These are phyloP conservation scores for Otolemur garnettii DNA, from an alignment of 2,113 vertebrate genomes.

Conservation along the genomic window DNA sequence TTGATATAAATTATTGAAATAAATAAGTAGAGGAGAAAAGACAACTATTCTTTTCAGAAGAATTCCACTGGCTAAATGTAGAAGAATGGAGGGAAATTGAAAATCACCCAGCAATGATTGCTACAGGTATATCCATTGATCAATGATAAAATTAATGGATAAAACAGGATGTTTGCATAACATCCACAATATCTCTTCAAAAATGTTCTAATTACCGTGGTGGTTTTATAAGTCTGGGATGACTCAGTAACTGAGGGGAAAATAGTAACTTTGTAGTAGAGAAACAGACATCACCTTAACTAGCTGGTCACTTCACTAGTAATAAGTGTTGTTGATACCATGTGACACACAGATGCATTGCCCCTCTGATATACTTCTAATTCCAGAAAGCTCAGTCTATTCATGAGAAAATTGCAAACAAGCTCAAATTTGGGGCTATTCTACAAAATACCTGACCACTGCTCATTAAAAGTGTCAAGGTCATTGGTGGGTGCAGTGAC, in stretches of 20 bases:
- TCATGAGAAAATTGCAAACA: background rate
- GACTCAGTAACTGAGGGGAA: background rate
- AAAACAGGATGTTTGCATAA: background rate
- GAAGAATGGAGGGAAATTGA: background rate
- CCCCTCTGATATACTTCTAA: background rate
- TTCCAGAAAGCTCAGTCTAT: background rate
- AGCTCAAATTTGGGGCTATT: background rate
- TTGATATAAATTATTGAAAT: background rate
- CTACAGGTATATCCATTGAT: background rate
- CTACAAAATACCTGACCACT: background rate
- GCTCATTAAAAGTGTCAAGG: background rate
- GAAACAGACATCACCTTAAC: background rate
- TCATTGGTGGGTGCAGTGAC: background rate
- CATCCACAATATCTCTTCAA: background rate
- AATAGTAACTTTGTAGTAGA: background rate
- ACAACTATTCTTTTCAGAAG: background rate
- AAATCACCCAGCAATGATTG: background rate
- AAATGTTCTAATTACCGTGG: background rate
- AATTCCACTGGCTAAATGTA: background rate
- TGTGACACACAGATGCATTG: fast-evolving
- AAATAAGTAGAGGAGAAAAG: background rate
- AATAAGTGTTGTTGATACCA: background rate
- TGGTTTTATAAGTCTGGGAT: background rate
- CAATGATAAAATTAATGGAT: background rate
- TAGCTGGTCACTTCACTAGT: no score